These are phyloP conservation scores for Acanthacorydalis orientalis DNA, from an alignment of 2,888 invertebrate species.

Conservation along the genomic window DNA sequence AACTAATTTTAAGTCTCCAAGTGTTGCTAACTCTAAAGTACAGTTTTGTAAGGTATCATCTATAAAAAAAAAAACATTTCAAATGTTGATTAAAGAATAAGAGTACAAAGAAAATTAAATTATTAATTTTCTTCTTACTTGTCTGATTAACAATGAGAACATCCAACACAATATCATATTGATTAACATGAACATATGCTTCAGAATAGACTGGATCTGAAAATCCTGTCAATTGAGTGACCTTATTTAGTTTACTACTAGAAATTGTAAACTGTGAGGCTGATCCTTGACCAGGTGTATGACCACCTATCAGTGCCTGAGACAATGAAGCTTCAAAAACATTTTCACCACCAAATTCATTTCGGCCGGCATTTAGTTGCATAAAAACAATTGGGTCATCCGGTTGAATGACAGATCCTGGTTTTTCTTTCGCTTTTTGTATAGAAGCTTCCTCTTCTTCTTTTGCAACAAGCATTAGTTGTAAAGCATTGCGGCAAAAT, in stretches of 20 bases:
- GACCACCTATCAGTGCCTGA: slow-evolving; percentile 63
- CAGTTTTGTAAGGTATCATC: slow-evolving; percentile 95
- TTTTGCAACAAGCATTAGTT: slow-evolving; percentile 69
- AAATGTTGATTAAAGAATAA: too few species aligned
- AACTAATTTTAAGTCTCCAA: slow-evolving; percentile 93
- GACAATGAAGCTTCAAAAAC: slow-evolving; percentile 89
- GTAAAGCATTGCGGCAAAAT: slow-evolving; percentile 60
- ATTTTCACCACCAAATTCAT: slow-evolving; percentile 44
- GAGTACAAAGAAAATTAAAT: slow-evolving; percentile 1
- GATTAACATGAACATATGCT: slow-evolving; percentile 98
- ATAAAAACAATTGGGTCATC: slow-evolving; percentile 75
- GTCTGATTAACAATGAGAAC: slow-evolving; percentile 98
- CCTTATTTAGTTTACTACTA: slow-evolving; percentile 49
- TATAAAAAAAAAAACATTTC: slow-evolving; percentile 14
- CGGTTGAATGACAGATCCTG: slow-evolving; percentile 53
- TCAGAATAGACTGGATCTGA: slow-evolving; percentile 99
- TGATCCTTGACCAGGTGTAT: slow-evolving; percentile 12
- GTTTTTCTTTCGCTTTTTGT: slow-evolving; percentile 48
- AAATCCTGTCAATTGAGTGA: slow-evolving; percentile 95
- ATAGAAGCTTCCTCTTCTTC: slow-evolving; percentile 48
- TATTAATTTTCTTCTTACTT: slow-evolving; percentile 25
- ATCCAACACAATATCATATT: slow-evolving; percentile 96
- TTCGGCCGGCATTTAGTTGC: slow-evolving; percentile 51
- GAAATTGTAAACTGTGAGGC: slow-evolving; percentile 34
- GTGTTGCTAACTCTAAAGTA: slow-evolving; percentile 90